Conservation (phyloP, 2,888 invertebrate species). For the Cataglyphis cursor region DNA sequence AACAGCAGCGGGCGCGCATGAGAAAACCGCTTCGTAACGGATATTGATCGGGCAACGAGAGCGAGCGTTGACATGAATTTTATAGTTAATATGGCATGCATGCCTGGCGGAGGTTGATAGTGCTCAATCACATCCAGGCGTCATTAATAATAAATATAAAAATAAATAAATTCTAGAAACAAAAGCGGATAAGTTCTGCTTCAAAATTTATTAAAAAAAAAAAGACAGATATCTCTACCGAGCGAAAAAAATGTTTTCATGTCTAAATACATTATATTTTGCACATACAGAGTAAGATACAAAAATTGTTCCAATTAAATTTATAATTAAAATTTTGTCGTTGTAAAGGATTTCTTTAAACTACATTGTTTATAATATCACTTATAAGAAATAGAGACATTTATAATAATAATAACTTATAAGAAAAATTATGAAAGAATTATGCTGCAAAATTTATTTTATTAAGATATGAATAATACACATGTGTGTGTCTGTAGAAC, state of each 20-base stretch:
- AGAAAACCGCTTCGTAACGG: constrained; percentile 52
- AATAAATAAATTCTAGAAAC: constrained; percentile 41
- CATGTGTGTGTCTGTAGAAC: not conserved
- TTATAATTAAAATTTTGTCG: constrained; percentile 1
- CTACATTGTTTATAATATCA: not conserved
- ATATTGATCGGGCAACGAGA: constrained; percentile 56
- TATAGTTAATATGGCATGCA: constrained; percentile 53
- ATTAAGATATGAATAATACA: not conserved
- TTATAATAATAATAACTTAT: not conserved
- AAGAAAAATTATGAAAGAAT: not conserved
- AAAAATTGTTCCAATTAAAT: constrained; percentile 11
- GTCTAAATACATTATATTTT: not conserved
- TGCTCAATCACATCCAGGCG: constrained; percentile 37
- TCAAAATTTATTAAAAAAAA: not conserved
- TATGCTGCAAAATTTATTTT: not conserved
- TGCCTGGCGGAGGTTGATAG: constrained; percentile 44
- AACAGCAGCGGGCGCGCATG: constrained; percentile 27
- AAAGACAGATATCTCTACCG: not conserved
- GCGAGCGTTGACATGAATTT: constrained; percentile 58
- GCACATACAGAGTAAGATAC: not conserved
- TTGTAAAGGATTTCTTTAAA: not conserved
- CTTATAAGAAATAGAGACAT: not conserved
- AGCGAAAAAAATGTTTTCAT: not conserved
- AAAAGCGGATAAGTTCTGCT: constrained; percentile 24
- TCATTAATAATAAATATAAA: constrained; percentile 29